Conservation (phyloP, 2,113 vertebrate genomes). For the Albula goreensis region DNA sequence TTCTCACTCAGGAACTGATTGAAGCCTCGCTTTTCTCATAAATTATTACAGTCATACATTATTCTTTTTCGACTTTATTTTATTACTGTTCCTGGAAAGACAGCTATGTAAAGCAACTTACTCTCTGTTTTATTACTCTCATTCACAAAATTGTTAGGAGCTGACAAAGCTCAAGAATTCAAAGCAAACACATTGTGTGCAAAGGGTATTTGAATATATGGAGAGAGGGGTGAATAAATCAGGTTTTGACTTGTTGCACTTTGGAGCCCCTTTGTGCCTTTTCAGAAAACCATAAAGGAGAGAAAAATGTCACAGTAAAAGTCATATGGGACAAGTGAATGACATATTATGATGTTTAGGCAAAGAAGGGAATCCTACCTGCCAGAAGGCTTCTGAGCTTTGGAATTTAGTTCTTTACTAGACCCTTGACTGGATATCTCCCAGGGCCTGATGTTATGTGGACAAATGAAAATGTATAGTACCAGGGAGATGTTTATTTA, state of each 20-base stretch:
- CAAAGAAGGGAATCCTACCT: slow-evolving; percentile 38
- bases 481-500: neutral
- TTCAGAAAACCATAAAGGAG: neutral
- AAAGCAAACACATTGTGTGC: slow-evolving; percentile 38
- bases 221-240: slow-evolving; percentile 16
- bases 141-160: slow-evolving; percentile 30
- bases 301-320: neutral
- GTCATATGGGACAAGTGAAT: neutral
- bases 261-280: slow-evolving; percentile 23
- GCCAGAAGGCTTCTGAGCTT: neutral
- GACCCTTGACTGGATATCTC: slow-evolving; percentile 9
- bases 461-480: slow-evolving; percentile 32
- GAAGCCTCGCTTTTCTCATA: too few relatives aligned
- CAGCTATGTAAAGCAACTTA: slow-evolving; percentile 24
- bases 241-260: slow-evolving; percentile 20
- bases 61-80: slow-evolving; percentile 17
- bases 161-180: slow-evolving; percentile 34
- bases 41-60: too few relatives aligned
- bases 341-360: slow-evolving; percentile 7
- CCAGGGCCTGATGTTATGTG: neutral
- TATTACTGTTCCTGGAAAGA: slow-evolving; percentile 29
- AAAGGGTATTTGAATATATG: neutral
- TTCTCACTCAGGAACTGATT: neutral
- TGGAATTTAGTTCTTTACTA: slow-evolving; percentile 33
- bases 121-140: neutral